These are phyloP conservation scores for Sycophila sp. DNA, from an alignment of 1,140 invertebrate species.

Conservation along the genomic window DNA sequence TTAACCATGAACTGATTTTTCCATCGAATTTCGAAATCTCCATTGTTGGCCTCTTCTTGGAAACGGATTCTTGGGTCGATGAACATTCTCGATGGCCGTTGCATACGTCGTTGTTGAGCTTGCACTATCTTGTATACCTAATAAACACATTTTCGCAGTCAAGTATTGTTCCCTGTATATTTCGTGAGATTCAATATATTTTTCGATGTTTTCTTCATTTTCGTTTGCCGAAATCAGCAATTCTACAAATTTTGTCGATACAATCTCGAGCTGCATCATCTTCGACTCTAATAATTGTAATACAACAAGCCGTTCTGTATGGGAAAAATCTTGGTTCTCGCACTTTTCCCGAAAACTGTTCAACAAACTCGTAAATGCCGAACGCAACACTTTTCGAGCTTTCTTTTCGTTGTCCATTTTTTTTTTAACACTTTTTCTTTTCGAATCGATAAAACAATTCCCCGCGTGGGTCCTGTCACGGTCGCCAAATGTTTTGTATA, in stretches of 20 bases:
- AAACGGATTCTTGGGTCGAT: background rate
- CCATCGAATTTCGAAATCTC: constrained; percentile 52
- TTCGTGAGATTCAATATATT: background rate
- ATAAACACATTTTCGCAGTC: background rate
- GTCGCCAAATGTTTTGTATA: background rate
- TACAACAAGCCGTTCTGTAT: constrained; percentile 35
- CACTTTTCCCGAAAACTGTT: constrained; percentile 24
- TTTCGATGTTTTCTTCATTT: background rate
- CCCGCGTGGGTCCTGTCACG: background rate
- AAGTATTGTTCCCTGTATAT: background rate
- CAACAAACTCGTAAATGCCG: constrained; percentile 21
- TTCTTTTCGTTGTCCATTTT: background rate
- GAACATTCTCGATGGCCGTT: background rate
- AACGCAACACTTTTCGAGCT: background rate
- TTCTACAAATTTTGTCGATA: background rate
- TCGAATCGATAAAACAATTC: background rate
- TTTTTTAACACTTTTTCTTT: too few species aligned
- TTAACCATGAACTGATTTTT: constrained; percentile 51
- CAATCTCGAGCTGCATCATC: background rate
- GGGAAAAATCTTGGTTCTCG: background rate
- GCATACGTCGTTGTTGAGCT: too few species aligned
- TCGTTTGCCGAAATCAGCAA: background rate
- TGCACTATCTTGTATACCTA: background rate
- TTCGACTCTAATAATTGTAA: constrained; percentile 1
- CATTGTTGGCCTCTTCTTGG: constrained; percentile 49